Percentiles rank a stretch among this genome's conserved stretches.
These are phyloP conservation scores for Rallus limicola DNA, from an alignment of 2,113 vertebrate species.

Conservation along the genomic window DNA sequence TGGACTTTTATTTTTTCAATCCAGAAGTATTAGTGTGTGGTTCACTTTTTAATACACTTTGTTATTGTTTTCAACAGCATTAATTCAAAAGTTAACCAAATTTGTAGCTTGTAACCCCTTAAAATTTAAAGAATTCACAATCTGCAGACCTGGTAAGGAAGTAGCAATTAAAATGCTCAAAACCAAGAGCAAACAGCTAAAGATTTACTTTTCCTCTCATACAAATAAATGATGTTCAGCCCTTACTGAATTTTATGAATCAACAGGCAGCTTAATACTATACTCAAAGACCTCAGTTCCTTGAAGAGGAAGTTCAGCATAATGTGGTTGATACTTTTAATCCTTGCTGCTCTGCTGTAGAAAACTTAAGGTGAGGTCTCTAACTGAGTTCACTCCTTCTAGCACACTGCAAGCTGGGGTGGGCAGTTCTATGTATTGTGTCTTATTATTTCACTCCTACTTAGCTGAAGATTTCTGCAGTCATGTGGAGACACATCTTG, in stretches of 20 bases:
- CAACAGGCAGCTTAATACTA: constrained; percentile 38
- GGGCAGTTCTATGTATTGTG: constrained; percentile 51
- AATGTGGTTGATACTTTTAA: constrained; percentile 66
- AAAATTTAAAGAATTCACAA: neutral
- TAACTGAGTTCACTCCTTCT: constrained; percentile 47
- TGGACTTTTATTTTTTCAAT: neutral
- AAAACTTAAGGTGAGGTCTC: constrained; percentile 46
- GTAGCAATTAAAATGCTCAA: neutral
- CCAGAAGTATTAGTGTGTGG: neutral
- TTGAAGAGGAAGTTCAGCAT: constrained; percentile 65
- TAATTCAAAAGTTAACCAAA: neutral
- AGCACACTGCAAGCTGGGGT: constrained; percentile 24
- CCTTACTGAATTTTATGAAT: constrained; percentile 26
- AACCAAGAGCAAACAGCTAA: neutral
- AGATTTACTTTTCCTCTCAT: neutral
- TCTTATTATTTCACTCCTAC: constrained; percentile 43
- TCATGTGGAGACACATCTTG: constrained; percentile 40
- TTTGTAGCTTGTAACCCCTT: neutral
- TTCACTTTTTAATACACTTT: neutral
- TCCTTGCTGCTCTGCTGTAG: constrained; percentile 62
- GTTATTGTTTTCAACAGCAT: neutral
- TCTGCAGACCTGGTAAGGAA: neutral
- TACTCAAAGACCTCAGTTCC: constrained; percentile 51
- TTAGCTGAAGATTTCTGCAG: constrained; percentile 69
- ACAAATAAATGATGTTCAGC: constrained; percentile 41